These are phyloP conservation scores for Azorinus chamasolen DNA, from an alignment of 2,888 invertebrate genomes.

Conservation along the genomic window DNA sequence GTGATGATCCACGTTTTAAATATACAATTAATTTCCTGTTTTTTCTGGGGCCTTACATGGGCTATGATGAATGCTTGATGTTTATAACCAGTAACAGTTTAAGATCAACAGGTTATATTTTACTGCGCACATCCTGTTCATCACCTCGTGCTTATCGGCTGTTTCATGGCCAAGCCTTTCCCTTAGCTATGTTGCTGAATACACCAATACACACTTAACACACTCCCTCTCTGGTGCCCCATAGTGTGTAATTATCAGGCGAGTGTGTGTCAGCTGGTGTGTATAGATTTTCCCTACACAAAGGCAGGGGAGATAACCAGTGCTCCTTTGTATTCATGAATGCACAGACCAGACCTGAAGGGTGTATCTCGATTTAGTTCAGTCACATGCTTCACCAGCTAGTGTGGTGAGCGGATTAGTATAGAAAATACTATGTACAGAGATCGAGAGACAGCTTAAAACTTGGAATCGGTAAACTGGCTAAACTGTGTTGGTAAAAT, in stretches of 20 bases:
- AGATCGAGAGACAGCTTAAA: too few relatives aligned
- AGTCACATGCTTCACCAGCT: too few relatives aligned
- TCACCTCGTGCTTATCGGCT: too few relatives aligned
- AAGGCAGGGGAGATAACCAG: conserved; percentile 46
- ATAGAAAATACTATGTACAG: too few relatives aligned
- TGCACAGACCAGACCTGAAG: conserved; percentile 7
- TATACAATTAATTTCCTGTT: too few relatives aligned
- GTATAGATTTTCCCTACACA: conserved; percentile 55
- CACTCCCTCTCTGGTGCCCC: conserved; percentile 19
- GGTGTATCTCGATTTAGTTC: neutral
- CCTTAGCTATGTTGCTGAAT: too few relatives aligned
- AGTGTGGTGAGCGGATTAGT: too few relatives aligned
- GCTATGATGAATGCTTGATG: neutral
- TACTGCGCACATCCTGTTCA: neutral
- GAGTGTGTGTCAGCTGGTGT: conserved; percentile 46
- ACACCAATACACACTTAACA: conserved; percentile 6
- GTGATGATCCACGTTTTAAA: too few relatives aligned
- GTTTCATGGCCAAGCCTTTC: too few relatives aligned
- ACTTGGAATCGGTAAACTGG: too few relatives aligned
- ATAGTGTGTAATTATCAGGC: conserved; percentile 24
- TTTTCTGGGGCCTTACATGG: too few relatives aligned
- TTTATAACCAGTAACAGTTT: neutral
- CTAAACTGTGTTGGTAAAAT: too few relatives aligned
- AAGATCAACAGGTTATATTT: neutral
- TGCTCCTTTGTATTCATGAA: conserved; percentile 26